Conservation (phyloP, 2,113 vertebrate genomes). For the Eidolon helvum region DNA sequence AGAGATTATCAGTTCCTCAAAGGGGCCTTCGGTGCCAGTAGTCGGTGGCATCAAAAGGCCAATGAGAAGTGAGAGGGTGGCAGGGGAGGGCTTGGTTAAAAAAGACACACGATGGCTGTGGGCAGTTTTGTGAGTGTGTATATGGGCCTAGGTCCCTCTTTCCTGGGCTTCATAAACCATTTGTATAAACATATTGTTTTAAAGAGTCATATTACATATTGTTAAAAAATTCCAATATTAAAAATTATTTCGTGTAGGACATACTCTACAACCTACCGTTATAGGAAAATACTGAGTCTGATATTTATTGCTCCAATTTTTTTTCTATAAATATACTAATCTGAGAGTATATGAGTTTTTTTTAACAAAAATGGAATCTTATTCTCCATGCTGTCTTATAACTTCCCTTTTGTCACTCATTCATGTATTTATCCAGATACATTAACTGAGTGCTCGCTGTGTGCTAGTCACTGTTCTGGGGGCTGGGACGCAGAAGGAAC, state of each 20-base stretch:
- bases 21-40: background rate
- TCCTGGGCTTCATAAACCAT: background rate
- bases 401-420: background rate
- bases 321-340: background rate
- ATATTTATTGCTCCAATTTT: background rate
- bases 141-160: no score
- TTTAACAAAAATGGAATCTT: background rate
- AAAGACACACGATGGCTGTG: accelerated
- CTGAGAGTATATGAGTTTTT: background rate
- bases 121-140: background rate
- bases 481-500: background rate
- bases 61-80: background rate
- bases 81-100: background rate
- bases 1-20: background rate
- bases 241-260: background rate
- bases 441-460: background rate
- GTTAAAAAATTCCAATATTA: background rate
- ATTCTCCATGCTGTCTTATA: background rate
- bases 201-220: background rate
- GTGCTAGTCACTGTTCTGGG: background rate
- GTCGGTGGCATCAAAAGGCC: background rate
- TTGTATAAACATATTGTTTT: background rate
- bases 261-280: background rate
- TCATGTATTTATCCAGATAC: background rate
- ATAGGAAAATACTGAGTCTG: background rate